Conservation (phyloP, 2,113 vertebrate genomes). For the Nipponia nippon region DNA sequence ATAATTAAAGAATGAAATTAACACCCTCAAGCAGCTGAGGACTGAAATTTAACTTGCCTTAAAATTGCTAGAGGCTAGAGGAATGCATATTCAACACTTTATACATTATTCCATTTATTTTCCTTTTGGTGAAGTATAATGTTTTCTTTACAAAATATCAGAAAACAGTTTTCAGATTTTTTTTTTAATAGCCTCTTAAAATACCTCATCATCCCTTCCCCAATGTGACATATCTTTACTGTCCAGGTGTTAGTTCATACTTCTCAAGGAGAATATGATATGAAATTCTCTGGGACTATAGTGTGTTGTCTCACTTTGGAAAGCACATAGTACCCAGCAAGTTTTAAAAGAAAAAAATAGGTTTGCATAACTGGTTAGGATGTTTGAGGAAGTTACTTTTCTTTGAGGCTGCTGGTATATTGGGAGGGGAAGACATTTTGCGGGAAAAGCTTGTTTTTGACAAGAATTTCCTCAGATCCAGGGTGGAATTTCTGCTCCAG, state of each 20-base stretch:
- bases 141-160: neutral
- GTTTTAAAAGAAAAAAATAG: neutral
- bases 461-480: neutral
- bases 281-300: neutral
- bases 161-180: neutral
- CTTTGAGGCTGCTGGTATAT: neutral
- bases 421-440: rapidly evolving
- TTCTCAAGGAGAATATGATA: neutral
- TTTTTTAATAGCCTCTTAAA: neutral
- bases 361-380: neutral
- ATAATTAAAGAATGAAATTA: neutral
- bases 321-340: neutral
- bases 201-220: neutral
- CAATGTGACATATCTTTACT: neutral
- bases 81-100: neutral
- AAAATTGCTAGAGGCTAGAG: neutral
- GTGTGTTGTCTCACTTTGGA: neutral
- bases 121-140: neutral
- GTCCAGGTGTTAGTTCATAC: neutral
- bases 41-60: neutral
- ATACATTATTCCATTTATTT: neutral
- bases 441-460: neutral
- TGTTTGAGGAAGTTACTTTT: neutral
- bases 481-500: neutral
- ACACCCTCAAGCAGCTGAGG: neutral